Percentiles rank a stretch among this genome's conserved stretches.
Evolutionary conservation across 2,797 vertebrate species (phyloP).

Genomic region (Cyclura pinguis): DNA sequence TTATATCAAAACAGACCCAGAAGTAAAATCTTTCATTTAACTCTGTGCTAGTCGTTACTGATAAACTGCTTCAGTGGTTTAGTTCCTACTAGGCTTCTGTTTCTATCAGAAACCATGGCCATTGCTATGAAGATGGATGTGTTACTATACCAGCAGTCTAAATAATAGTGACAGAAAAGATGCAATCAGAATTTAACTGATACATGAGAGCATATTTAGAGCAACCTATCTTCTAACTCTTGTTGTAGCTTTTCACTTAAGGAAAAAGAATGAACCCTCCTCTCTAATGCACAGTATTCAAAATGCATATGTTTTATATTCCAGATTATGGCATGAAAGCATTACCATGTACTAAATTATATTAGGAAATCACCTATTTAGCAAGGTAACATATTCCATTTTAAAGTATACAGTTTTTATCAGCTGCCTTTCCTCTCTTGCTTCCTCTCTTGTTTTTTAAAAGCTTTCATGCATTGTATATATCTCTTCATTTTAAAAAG

Average conservation of each 20-base stretch:
- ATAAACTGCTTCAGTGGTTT: conserved; percentile 45
- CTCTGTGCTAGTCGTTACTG: conserved; percentile 22
- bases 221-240: conserved; percentile 35
- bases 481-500: neutral
- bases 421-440: neutral
- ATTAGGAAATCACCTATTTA: neutral
- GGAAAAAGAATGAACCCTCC: neutral
- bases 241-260: neutral
- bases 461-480: neutral
- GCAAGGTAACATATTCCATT: neutral
- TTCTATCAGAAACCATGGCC: conserved; percentile 65
- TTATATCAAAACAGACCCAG: neutral
- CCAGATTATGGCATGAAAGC: neutral
- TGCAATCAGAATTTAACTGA: conserved; percentile 15
- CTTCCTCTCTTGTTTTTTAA: neutral
- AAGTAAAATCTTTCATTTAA: conserved; percentile 44
- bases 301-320: neutral
- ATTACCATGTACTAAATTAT: neutral
- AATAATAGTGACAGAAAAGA: conserved; percentile 54
- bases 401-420: neutral
- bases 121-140: conserved; percentile 69
- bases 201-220: neutral
- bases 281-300: no score
- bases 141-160: conserved; percentile 47
- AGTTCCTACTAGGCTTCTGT: conserved; percentile 66